phyloP scores from a whole-genome alignment of 1,140 invertebrate genomes.

The Lethrus apterus region DNA sequence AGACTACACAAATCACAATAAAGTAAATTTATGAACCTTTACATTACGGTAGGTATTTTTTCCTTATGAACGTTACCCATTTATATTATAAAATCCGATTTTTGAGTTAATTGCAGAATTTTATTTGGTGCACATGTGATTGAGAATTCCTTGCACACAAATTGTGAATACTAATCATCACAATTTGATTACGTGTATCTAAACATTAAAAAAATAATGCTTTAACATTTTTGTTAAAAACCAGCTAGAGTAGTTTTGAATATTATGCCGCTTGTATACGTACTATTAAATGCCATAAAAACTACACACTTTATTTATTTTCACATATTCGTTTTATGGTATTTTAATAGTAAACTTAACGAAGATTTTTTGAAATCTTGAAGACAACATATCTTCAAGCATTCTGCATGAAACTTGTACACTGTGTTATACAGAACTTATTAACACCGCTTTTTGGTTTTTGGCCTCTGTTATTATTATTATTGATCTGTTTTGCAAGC shows the following conservation, averaged over 20 bases:
- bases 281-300: constrained; percentile 8
- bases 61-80: too few species aligned
- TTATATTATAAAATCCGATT: too few species aligned
- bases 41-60: too few species aligned
- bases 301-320: constrained; percentile 2
- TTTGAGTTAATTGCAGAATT: too few species aligned
- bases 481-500: constrained; percentile 11
- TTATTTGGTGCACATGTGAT: too few species aligned
- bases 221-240: constrained; percentile 8
- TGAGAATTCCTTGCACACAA: constrained; percentile 33
- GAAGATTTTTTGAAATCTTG: constrained; percentile 9
- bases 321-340: constrained; percentile 6
- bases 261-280: constrained; percentile 7
- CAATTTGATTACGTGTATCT: constrained; percentile 32
- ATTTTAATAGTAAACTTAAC: constrained; percentile 4
- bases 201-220: constrained; percentile 7
- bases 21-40: too few species aligned
- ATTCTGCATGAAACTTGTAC: constrained; percentile 49
- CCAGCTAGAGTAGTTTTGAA: constrained; percentile 10
- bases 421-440: constrained; percentile 18
- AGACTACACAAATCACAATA: too few species aligned
- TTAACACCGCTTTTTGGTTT: constrained; percentile 37
- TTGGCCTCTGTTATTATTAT: constrained; percentile 27
- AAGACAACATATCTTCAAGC: constrained; percentile 42
- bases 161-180: constrained; percentile 31